Percentiles rank a stretch among this genome's conserved stretches.
These are phyloP conservation scores for Oncorhynchus nerka DNA, from an alignment of 2,113 vertebrate genomes.

Conservation along the genomic window DNA sequence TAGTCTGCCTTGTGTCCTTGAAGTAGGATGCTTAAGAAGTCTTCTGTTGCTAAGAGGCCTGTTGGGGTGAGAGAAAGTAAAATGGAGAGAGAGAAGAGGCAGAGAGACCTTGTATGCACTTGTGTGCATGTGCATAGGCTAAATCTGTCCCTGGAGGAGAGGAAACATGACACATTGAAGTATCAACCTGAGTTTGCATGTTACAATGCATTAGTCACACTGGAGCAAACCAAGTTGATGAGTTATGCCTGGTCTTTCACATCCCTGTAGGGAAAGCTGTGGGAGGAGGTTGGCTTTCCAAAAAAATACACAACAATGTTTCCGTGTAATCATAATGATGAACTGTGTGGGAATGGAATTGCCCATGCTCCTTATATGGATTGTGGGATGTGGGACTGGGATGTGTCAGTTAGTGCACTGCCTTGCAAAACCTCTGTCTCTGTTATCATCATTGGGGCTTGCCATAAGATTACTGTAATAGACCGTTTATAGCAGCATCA, in stretches of 20 bases:
- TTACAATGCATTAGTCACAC: not conserved
- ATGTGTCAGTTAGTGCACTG: not conserved
- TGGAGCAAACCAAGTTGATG: not conserved
- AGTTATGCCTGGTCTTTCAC: not conserved
- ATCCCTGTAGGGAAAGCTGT: not conserved
- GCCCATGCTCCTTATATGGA: not conserved
- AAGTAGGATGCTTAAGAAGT: too few species aligned
- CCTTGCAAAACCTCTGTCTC: not conserved
- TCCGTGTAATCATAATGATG: conserved; percentile 3
- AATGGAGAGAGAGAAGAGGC: too few species aligned
- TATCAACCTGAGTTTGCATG: not conserved
- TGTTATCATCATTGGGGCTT: not conserved
- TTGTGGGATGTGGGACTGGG: not conserved
- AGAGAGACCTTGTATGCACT: too few species aligned
- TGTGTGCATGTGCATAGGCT: not conserved
- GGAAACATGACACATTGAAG: not conserved
- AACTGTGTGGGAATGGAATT: not conserved
- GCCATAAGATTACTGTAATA: not conserved
- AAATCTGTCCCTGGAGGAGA: not conserved
- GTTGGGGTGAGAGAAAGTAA: too few species aligned
- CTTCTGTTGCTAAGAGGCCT: too few species aligned
- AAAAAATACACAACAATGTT: not conserved
- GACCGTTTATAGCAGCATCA: not conserved
- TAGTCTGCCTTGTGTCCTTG: not conserved
- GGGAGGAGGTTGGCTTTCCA: not conserved